Conservation (phyloP, 2,113 vertebrate species). For the Lepidiolamprologus cunningtoni region DNA sequence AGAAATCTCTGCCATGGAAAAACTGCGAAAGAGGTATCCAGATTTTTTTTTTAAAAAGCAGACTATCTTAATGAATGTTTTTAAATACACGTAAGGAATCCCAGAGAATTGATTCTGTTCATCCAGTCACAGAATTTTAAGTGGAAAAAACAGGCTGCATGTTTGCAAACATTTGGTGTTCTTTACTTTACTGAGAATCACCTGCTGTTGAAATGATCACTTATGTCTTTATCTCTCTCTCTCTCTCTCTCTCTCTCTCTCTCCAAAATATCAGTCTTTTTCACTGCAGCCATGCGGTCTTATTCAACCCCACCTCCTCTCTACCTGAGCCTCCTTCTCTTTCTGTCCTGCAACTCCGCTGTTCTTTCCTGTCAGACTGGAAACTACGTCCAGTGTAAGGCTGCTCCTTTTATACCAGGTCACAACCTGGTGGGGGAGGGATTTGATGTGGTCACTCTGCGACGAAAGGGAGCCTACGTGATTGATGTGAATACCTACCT, state of each 20-base stretch:
- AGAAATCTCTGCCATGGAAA: not conserved
- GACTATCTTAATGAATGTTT: not conserved
- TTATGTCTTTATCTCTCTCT: not conserved
- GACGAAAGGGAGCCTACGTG: conserved; percentile 41
- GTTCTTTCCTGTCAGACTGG: not conserved
- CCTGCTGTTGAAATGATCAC: not conserved
- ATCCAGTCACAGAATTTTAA: not conserved
- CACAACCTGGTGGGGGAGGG: conserved; percentile 62
- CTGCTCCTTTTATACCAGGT: conserved; percentile 32
- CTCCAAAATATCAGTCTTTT: not conserved
- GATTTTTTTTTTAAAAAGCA: accelerated
- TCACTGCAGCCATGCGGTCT: not conserved
- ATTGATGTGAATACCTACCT: conserved; percentile 34
- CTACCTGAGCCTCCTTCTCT: not conserved
- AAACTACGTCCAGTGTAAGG: not conserved
- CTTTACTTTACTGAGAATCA: not conserved
- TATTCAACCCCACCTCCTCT: not conserved
- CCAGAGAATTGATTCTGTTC: not conserved
- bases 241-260: not conserved
- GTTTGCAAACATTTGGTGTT: not conserved
- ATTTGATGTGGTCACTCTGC: conserved; percentile 60
- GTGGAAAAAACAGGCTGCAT: not conserved
- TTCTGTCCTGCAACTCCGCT: not conserved
- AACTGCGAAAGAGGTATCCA: not conserved
- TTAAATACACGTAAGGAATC: not conserved